Conservation (phyloP, 1,140 invertebrate genomes). For the Teleogryllus occipitalis region DNA sequence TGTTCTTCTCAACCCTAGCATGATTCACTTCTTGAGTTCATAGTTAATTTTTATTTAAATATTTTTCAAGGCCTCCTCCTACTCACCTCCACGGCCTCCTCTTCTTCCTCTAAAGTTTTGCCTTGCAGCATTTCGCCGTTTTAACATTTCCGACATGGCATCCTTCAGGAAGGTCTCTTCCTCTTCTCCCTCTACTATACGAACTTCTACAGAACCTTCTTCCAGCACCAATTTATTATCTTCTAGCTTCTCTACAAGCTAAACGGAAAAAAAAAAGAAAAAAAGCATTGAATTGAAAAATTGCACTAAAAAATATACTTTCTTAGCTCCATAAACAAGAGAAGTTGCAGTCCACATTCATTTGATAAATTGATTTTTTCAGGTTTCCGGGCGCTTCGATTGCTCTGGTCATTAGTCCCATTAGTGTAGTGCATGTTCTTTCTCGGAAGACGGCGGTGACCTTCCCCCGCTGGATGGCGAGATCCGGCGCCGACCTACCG, state of each 20-base stretch:
- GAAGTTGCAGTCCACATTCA: background rate
- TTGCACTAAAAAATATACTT: background rate
- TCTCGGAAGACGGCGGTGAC: no score
- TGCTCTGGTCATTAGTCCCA: no score
- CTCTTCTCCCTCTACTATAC: slow-evolving; percentile 57
- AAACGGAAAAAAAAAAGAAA: slow-evolving; percentile 17
- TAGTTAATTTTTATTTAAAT: background rate
- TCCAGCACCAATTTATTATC: slow-evolving; percentile 37
- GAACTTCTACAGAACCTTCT: slow-evolving; percentile 38
- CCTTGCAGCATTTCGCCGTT: slow-evolving; percentile 22
- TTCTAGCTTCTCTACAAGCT: slow-evolving; percentile 37
- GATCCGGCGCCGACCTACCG: no score
- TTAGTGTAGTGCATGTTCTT: no score
- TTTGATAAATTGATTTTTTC: background rate
- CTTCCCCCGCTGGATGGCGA: no score
- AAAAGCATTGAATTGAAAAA: no score
- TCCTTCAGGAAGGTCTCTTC: slow-evolving; percentile 56
- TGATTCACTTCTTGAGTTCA: no score
- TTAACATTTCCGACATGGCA: slow-evolving; percentile 50
- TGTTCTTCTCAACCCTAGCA: no score
- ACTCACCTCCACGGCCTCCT: no score
- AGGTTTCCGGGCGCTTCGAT: no score
- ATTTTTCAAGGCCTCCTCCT: background rate
- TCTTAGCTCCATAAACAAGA: background rate
- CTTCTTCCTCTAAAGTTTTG: background rate